These are phyloP conservation scores for Pygmarrhopalites habei DNA, from an alignment of 1,140 invertebrate species.

Conservation along the genomic window DNA sequence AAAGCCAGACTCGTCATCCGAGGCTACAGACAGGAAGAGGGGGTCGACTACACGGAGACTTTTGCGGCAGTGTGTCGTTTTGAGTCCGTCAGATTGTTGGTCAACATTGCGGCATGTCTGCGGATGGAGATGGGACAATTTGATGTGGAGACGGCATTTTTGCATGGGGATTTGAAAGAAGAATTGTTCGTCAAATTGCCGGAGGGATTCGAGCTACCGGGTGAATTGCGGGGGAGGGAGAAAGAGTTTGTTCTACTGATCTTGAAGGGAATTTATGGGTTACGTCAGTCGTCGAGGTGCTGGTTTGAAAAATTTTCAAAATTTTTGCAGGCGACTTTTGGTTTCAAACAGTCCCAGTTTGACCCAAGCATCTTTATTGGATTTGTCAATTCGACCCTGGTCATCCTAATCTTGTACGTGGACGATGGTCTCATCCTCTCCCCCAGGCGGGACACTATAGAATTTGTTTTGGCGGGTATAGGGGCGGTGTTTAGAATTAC, in stretches of 20 bases:
- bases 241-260: slow-evolving; percentile 19
- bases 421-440: slow-evolving; percentile 46
- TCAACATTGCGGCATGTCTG: slow-evolving; percentile 37
- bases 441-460: slow-evolving; percentile 27
- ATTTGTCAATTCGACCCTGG: neutral
- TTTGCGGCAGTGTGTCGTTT: slow-evolving; percentile 44
- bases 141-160: slow-evolving; percentile 44
- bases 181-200: slow-evolving; percentile 42
- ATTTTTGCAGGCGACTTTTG: neutral
- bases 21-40: slow-evolving; percentile 43
- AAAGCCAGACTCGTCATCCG: slow-evolving; percentile 43
- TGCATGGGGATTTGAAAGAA: slow-evolving; percentile 43
- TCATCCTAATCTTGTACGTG: slow-evolving; percentile 46
- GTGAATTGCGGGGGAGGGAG: neutral
- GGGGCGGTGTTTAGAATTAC: slow-evolving; percentile 39
- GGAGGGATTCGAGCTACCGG: slow-evolving; percentile 29
- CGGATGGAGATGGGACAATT: slow-evolving; percentile 41
- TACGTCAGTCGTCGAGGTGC: slow-evolving; percentile 45
- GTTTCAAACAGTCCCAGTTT: neutral
- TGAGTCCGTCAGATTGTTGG: slow-evolving; percentile 33
- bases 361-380: neutral
- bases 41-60: slow-evolving; percentile 45
- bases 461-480: slow-evolving; percentile 29
- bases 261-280: slow-evolving; percentile 45
- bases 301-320: slow-evolving; percentile 43